These are phyloP conservation scores for Microcebus murinus DNA, from an alignment of 2,113 vertebrate genomes.

Conservation along the genomic window DNA sequence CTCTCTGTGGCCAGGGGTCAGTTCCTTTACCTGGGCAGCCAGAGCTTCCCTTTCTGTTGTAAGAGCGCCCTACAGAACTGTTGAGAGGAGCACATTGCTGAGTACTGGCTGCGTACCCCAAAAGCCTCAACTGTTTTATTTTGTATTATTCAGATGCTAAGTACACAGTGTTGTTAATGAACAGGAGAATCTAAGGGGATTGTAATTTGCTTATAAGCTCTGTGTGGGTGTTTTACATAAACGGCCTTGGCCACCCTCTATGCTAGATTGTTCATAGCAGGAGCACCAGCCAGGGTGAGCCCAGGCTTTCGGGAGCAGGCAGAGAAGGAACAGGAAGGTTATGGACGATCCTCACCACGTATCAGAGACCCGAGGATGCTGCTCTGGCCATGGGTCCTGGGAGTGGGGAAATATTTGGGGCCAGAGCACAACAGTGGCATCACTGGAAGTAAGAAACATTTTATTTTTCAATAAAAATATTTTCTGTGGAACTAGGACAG, in stretches of 20 bases:
- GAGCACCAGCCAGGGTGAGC: background rate
- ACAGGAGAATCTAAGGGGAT: background rate
- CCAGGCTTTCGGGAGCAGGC: background rate
- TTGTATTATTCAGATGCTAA: background rate
- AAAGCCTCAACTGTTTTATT: background rate
- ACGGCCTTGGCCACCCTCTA: too few species aligned
- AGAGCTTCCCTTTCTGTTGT: background rate
- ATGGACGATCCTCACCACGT: background rate
- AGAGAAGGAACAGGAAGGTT: background rate
- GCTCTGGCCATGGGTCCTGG: background rate
- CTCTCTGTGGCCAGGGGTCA: background rate
- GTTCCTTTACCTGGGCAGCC: too few species aligned
- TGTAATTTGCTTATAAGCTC: background rate
- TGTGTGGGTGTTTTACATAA: background rate
- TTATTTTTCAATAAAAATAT: conserved; percentile 17
- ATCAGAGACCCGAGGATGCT: background rate
- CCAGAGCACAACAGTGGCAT: background rate
- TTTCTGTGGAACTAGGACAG: background rate
- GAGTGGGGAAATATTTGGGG: background rate
- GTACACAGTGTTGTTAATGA: background rate
- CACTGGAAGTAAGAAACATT: background rate
- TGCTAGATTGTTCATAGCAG: background rate
- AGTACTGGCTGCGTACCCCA: accelerated
- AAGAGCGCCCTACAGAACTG: too few species aligned
- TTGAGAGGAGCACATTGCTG: accelerated